Evolutionary conservation across 2,113 vertebrate genomes (phyloP).

Genomic region (Campylorhamphus procurvoides): DNA sequence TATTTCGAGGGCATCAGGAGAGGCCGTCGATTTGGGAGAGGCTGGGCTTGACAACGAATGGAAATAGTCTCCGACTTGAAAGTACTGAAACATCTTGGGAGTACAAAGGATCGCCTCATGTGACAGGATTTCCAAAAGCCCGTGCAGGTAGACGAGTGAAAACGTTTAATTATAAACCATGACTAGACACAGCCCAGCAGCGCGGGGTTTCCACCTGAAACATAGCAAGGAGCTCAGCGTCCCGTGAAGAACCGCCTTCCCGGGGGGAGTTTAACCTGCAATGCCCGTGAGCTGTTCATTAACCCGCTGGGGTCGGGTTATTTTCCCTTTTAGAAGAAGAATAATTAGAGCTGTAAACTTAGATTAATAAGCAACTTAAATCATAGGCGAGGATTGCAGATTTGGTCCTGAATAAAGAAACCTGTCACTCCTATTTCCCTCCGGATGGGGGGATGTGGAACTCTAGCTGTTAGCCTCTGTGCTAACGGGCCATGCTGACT

Average conservation of each 20-base stretch:
- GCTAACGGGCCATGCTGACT: not conserved
- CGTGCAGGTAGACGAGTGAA: constrained; percentile 19
- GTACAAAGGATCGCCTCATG: not conserved
- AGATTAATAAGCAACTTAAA: constrained; percentile 50
- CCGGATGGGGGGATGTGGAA: not conserved
- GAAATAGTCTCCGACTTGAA: not conserved
- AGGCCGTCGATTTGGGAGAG: not conserved
- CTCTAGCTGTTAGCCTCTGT: not conserved
- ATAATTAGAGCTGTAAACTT: constrained; percentile 47
- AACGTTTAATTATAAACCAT: constrained; percentile 59
- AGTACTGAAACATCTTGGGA: not conserved
- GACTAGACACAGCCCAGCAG: constrained; percentile 13
- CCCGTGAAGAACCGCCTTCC: constrained; percentile 33
- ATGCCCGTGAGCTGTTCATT: constrained; percentile 65
- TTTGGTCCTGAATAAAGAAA: not conserved
- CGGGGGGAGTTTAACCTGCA: constrained; percentile 36
- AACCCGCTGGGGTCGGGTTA: constrained; percentile 52
- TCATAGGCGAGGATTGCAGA: not conserved
- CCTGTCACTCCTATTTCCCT: not conserved
- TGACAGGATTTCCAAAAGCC: not conserved
- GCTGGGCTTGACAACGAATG: not conserved
- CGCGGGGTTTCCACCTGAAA: not conserved
- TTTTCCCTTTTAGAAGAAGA: constrained; percentile 45
- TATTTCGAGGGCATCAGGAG: not conserved
- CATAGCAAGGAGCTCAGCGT: not conserved